Conservation (phyloP, 2,888 invertebrate species). For the Omphaloscelis lunosa region DNA sequence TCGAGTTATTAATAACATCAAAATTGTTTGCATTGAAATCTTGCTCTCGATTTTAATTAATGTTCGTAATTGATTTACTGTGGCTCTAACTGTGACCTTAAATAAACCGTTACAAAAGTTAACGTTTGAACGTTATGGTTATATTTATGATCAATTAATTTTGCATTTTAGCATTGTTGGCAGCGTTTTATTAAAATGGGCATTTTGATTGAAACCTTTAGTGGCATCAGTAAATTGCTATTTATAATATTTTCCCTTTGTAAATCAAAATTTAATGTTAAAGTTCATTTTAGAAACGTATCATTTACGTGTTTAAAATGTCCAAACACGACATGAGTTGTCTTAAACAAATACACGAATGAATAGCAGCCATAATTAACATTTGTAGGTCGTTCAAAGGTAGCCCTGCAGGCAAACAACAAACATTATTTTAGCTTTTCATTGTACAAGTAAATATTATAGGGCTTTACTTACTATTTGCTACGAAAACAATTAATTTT, state of each 20-base stretch:
- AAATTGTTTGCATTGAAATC: slow-evolving; percentile 33
- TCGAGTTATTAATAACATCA: slow-evolving; percentile 41
- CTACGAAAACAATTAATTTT: slow-evolving; percentile 50
- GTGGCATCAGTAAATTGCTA: not conserved
- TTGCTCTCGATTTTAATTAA: slow-evolving; percentile 38
- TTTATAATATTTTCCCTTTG: not conserved
- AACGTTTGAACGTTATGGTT: slow-evolving; percentile 13
- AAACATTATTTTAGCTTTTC: slow-evolving; percentile 50
- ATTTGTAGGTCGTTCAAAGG: slow-evolving; percentile 49
- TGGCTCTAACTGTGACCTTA: not conserved
- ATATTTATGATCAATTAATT: slow-evolving; percentile 33
- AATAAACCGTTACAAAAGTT: slow-evolving; percentile 25
- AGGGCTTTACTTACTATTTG: slow-evolving; percentile 40
- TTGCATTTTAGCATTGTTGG: slow-evolving; percentile 8
- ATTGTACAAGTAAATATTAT: slow-evolving; percentile 53
- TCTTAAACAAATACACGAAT: slow-evolving; percentile 48
- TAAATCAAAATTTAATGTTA: slow-evolving; percentile 2
- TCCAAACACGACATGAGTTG: slow-evolving; percentile 43
- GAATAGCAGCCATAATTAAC: slow-evolving; percentile 51
- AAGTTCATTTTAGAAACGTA: slow-evolving; percentile 13
- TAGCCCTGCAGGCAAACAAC: slow-evolving; percentile 43
- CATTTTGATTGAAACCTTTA: not conserved
- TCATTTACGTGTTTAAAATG: slow-evolving; percentile 22
- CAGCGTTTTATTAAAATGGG: not conserved
- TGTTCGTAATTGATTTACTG: slow-evolving; percentile 48